phyloP scores from a whole-genome alignment of 2,888 invertebrate species.

The Andrena marginata region DNA sequence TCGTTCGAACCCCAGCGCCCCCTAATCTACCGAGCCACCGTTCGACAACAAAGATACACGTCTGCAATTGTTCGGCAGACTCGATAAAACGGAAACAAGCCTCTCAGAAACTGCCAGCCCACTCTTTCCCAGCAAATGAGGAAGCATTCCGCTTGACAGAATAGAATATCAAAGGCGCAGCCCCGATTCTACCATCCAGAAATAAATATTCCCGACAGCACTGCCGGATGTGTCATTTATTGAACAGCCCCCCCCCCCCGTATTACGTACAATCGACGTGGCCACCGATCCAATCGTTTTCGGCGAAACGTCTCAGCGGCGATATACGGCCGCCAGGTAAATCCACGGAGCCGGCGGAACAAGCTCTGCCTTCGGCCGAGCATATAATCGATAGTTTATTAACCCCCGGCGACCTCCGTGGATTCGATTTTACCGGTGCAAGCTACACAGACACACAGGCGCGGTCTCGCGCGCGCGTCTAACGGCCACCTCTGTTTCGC shows the following conservation, averaged over 20 bases:
- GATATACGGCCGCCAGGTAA: not conserved
- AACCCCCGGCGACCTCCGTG: slow-evolving; percentile 30
- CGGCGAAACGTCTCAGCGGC: not conserved
- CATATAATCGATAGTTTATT: slow-evolving; percentile 60
- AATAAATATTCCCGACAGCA: not conserved
- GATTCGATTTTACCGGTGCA: slow-evolving; percentile 33
- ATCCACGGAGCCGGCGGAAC: slow-evolving; percentile 29
- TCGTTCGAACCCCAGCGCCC: too few species aligned
- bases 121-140: too few species aligned
- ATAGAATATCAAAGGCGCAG: too few species aligned
- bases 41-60: too few species aligned
- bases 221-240: not conserved
- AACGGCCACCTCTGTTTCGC: not conserved
- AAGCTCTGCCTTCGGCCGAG: slow-evolving; percentile 14
- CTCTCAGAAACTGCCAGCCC: too few species aligned
- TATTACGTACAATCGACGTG: slow-evolving; percentile 23
- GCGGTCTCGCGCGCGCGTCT: not conserved
- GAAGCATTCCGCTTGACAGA: too few species aligned
- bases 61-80: too few species aligned
- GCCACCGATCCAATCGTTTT: slow-evolving; percentile 26
- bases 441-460: not conserved
- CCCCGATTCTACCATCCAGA: not conserved
- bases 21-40: too few species aligned
- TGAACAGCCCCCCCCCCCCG: not conserved
- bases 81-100: too few species aligned